Base-by-base conservation (phyloP, 1,140 invertebrate genomes). In the Andrena cerasifolii region DNA sequence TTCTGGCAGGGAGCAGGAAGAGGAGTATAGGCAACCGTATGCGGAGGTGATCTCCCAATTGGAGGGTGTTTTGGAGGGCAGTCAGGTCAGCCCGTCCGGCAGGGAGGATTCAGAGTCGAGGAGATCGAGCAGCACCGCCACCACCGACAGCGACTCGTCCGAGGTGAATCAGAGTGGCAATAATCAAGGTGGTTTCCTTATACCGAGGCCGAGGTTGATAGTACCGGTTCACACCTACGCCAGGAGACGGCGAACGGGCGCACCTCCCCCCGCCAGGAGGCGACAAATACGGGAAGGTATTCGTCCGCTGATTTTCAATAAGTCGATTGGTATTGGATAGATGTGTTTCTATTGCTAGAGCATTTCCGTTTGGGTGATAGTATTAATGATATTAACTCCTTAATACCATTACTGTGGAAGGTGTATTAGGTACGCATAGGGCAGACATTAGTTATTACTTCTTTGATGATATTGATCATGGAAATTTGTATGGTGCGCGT, bases 201-300 rank as follows among this genome's bases (percentile, higher is more conserved):
- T 97, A 89, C 97, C 97, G 1, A 92, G 97, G 85, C 96, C 96
- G 18, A 96, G 96, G 88, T 93, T 97, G 73, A 96, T 97, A 85
- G 96, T 97, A 67, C 96, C 96, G 56, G 96, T 97, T 68, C 96
- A 97, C 92, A 97, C 96, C 3, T 97, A 97, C 90, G 96, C 96
- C 36, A 94, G 95, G 62, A 93, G 96, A 73, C 93, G 96, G 66
- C 93, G 96, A 72, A 97, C 96, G n/a, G 96, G 96, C 24, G 90
- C 89, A 28, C 89, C 91, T 24, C 85, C 88, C 8, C 85, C 88
- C 2, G 78, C 43, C 33, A 89, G 82, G 61, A 88, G 86, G 83
- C 86, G 86, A 58, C 87, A 89, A 43, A 85, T 80, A 71, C 86
- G 88, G 28, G 86, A 89, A 90, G 88, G 89, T 90, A 90, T 45